These are phyloP conservation scores for Cheiracanthium punctorium DNA, from an alignment of 2,888 invertebrate genomes.

Conservation along the genomic window DNA sequence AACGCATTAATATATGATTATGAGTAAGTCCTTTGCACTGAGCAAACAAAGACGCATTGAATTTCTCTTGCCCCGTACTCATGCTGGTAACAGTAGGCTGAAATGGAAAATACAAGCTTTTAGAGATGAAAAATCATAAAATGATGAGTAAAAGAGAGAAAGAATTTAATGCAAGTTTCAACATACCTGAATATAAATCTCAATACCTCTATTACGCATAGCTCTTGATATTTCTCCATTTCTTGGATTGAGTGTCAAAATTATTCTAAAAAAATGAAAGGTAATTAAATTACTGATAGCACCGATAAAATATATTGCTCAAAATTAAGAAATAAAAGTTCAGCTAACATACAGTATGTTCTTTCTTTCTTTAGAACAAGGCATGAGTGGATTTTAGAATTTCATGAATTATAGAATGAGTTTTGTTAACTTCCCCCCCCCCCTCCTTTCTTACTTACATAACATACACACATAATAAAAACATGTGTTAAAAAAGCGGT, in stretches of 20 bases:
- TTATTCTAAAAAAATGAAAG: slow-evolving; percentile 80
- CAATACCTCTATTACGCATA: slow-evolving; percentile 98
- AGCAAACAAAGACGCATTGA: slow-evolving; percentile 20
- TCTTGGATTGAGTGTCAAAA: slow-evolving; percentile 95
- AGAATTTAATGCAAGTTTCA: not conserved
- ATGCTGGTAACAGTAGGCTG: too few relatives aligned
- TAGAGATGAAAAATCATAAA: not conserved
- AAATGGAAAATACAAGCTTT: not conserved
- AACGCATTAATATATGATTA: not conserved
- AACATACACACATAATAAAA: too few relatives aligned
- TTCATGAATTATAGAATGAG: too few relatives aligned
- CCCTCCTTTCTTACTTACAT: too few relatives aligned
- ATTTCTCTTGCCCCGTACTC: not conserved
- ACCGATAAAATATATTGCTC: too few relatives aligned
- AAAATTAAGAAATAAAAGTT: too few relatives aligned
- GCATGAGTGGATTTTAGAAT: too few relatives aligned
- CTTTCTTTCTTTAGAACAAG: too few relatives aligned
- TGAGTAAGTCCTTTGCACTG: slow-evolving; percentile 51
- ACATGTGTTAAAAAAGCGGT: too few relatives aligned
- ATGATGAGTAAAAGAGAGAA: not conserved
- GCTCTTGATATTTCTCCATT: slow-evolving; percentile 97
- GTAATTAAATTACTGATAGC: too few relatives aligned
- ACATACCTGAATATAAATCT: slow-evolving; percentile 82
- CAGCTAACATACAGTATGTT: too few relatives aligned
- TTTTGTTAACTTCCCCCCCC: too few relatives aligned